Percentiles rank a stretch among this genome's conserved stretches.
Conservation (phyloP, 2,888 invertebrate species). For the Diarsia dahlii region DNA sequence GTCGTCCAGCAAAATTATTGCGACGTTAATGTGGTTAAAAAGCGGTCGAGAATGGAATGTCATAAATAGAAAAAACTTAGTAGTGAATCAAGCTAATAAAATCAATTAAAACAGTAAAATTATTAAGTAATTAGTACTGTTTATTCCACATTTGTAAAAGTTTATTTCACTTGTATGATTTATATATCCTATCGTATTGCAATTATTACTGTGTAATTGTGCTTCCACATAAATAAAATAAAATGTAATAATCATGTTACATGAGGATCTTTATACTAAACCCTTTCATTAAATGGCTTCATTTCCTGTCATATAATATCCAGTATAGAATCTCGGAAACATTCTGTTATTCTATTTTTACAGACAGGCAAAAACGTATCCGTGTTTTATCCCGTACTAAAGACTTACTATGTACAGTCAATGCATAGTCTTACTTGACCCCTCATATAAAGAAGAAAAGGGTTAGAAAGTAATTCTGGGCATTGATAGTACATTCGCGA, state of each 20-base stretch:
- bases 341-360: background rate
- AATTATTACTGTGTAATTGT: too few species aligned
- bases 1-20: background rate
- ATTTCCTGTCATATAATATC: background rate
- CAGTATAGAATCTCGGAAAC: background rate
- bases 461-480: too few species aligned
- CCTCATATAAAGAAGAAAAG: too few species aligned
- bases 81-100: background rate
- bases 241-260: background rate
- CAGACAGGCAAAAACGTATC: constrained; percentile 5
- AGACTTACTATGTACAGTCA: background rate
- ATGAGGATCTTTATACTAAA: background rate
- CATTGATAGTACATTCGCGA: background rate
- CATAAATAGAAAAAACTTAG: background rate
- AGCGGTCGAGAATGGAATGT: background rate
- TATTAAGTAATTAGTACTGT: background rate
- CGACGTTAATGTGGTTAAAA: background rate
- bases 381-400: background rate
- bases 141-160: too few species aligned
- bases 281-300: constrained; percentile 11
- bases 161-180: too few species aligned
- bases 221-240: too few species aligned
- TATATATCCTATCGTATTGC: too few species aligned
- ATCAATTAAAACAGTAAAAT: background rate
- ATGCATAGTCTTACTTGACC: too few species aligned